Percentiles rank a stretch among this genome's conserved stretches.
These are phyloP conservation scores for rabbit (Oryctolagus cuniculus) DNA, from an alignment of 2,113 vertebrate species.

Conservation along the genomic window DNA sequence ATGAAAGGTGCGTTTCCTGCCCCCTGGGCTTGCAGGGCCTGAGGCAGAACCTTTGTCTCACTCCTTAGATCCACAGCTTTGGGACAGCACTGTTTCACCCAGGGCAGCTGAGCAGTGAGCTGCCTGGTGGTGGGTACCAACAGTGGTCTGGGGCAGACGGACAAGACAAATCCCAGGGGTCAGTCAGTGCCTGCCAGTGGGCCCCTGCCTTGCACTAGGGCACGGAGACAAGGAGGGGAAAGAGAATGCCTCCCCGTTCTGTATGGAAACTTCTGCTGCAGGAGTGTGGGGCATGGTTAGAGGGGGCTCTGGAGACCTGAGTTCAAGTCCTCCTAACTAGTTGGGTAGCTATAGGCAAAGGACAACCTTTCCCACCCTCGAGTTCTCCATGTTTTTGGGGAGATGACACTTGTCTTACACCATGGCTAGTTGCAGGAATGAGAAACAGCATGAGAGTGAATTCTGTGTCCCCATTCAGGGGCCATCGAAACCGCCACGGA, in stretches of 20 bases:
- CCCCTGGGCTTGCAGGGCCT: not conserved
- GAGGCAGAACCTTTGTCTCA: not conserved
- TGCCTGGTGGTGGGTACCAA: rapidly evolving
- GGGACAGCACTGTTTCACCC: conserved; percentile 39
- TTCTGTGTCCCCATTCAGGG: not conserved
- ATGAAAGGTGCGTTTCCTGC: not conserved
- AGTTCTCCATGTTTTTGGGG: not conserved
- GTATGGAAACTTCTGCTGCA: not conserved
- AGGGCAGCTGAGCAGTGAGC: not conserved
- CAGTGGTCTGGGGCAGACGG: not conserved
- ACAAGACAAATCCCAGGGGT: conserved; percentile 53
- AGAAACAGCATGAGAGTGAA: not conserved
- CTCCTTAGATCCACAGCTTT: not conserved
- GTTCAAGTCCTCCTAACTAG: not conserved
- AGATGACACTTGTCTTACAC: not conserved
- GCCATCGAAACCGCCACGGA: not conserved
- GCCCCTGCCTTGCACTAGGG: conserved; percentile 58
- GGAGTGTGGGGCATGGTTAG: not conserved
- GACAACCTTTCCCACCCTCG: not conserved
- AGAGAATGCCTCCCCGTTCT: not conserved
- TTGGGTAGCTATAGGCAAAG: not conserved
- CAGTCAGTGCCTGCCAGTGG: conserved; percentile 8
- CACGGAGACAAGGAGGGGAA: conserved; percentile 50
- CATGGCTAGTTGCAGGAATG: not conserved
- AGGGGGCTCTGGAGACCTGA: not conserved